Base-by-base conservation (phyloP, 2,797 vertebrate genomes). In the Lacerta bilineata region DNA sequence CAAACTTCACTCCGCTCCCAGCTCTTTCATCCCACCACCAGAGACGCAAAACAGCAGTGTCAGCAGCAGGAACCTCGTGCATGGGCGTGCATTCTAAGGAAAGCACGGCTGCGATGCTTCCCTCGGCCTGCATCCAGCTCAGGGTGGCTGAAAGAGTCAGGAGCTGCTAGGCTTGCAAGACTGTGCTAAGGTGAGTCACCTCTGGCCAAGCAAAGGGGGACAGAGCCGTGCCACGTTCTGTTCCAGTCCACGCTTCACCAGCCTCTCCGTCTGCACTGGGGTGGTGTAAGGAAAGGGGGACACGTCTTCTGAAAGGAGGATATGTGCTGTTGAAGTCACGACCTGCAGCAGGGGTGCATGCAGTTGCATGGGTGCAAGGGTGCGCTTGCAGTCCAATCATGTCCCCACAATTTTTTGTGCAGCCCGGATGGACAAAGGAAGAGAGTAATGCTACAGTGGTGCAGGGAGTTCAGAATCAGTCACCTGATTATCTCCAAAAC, bases 1-100 rank as follows among this genome's bases (percentile, higher is more conserved):
- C 79, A n/a, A 75, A 75, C 86, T 33, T 89, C 55, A 66, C 68
- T 66, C 72, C 4, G 20, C 72, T 82, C 46, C 27, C 55, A 88
- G 39, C 8, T 29, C 39, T 66, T 89, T 85, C 83, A 66, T 80
- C 69, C 15, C 29, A 78, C 41, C 8, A 36, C 10, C 55, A 75
- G 75, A 87, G 43, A 55, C 75, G 23, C 43, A 78, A 83, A 80
- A 11, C 50, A 84, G 87, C 66, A 72, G 13, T 36, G n/a, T 74
- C 83, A 80, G 78, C n/a, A 75, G 43, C 71, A 36, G 68, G 41
- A 85, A n/a, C n/a, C 46, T 29, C 10, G 1, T 41, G 25, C 25
- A 3, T 39, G 46, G 41, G 43, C 8, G 9, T 55, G 33, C 69
- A 74, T 23, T 15, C 25, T 9, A 85, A 80, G 39, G 25, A 13